A percentile compares a stretch with the other conserved stretches of the same genome.
Evolutionary conservation across 53 echinoderm and acorn worm species (phyloP).

Genomic region (Pentamera pediparva): DNA sequence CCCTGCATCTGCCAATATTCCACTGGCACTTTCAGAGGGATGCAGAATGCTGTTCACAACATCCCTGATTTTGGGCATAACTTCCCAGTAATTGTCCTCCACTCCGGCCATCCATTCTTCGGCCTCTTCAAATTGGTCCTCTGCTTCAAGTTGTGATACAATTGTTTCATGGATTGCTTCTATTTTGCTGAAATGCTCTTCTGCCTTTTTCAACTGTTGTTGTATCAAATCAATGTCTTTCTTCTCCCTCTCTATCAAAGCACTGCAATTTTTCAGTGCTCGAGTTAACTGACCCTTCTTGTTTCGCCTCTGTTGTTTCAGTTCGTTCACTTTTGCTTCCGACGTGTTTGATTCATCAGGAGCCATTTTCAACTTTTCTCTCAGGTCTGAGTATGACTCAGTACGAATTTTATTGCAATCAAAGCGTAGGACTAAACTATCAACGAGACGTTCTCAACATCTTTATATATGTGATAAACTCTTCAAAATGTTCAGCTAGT

Average conservation of each 20-base stretch:
- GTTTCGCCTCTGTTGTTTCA: neutral
- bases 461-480: too few species aligned
- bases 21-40: neutral
- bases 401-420: too few species aligned
- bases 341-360: neutral
- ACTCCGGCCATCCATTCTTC: conserved; percentile 20
- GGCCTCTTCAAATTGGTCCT: neutral
- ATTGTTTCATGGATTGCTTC: conserved; percentile 2
- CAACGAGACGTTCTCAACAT: too few species aligned
- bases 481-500: too few species aligned
- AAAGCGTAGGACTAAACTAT: too few species aligned
- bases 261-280: neutral
- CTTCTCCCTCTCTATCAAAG: neutral
- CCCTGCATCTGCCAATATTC: neutral
- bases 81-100: neutral
- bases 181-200: neutral
- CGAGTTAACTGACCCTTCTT: conserved; percentile 15
- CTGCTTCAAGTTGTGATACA: neutral
- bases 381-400: too few species aligned
- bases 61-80: neutral
- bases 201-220: neutral
- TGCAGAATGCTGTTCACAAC: neutral
- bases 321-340: neutral
- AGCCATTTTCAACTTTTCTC: too few species aligned
- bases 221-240: conserved; percentile 4